phyloP scores from a whole-genome alignment of 2,113 vertebrate species.

The Pollimyrus isidori region DNA sequence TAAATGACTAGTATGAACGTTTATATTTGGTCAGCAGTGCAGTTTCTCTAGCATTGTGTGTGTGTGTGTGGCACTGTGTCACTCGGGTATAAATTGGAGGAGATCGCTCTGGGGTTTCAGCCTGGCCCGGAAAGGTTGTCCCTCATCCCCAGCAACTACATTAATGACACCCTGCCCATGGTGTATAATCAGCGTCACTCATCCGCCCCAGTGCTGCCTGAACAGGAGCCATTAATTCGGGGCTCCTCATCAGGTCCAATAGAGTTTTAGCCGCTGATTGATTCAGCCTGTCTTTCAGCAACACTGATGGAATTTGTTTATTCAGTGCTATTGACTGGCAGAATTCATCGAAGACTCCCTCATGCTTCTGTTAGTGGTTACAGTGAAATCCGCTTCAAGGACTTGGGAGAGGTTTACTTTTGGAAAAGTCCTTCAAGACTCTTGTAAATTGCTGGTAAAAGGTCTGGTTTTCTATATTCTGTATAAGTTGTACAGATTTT shows the following conservation, averaged over 20 bases:
- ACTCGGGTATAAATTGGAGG: background rate
- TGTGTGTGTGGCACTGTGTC: background rate
- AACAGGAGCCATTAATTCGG: slow-evolving; percentile 25
- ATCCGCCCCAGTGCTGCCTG: background rate
- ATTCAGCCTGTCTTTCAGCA: slow-evolving; percentile 1
- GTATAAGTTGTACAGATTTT: background rate
- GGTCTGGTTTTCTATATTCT: background rate
- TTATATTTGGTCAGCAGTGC: background rate
- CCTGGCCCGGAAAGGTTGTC: background rate
- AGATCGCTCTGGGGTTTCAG: background rate
- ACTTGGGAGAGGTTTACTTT: background rate
- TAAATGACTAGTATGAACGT: background rate
- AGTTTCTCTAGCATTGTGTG: background rate
- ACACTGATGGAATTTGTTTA: background rate
- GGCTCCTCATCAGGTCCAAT: background rate
- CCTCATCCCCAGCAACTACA: background rate
- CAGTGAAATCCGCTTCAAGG: background rate
- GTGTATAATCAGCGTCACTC: background rate
- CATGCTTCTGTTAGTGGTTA: background rate
- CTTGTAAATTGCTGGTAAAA: background rate
- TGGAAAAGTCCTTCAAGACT: background rate
- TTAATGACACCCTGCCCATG: background rate
- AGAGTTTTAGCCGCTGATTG: slow-evolving; percentile 5
- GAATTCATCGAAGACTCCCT: background rate
- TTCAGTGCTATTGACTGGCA: slow-evolving; percentile 7